Conservation (phyloP, 2,113 vertebrate species). For the Ailurus styani region DNA sequence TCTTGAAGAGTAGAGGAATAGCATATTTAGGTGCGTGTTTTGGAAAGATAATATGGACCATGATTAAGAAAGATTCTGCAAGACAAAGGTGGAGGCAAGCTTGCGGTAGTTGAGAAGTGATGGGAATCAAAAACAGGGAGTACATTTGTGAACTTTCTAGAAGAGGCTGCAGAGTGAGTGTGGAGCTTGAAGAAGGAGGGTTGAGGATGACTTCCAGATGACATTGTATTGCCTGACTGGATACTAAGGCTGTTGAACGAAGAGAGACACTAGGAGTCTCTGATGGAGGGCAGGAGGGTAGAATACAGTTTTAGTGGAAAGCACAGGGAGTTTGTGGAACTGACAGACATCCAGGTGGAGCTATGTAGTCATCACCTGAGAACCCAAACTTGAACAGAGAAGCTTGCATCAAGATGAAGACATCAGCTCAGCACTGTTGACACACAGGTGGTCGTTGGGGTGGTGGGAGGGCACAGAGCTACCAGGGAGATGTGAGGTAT, state of each 20-base stretch:
- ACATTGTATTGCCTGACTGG: rapidly evolving
- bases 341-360: too few relatives aligned
- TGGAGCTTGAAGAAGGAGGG: not conserved
- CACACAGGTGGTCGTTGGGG: not conserved
- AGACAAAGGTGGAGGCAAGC: not conserved
- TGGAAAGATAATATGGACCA: not conserved
- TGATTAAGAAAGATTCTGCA: not conserved
- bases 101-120: not conserved
- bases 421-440: not conserved
- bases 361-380: not conserved
- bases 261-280: rapidly evolving
- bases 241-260: rapidly evolving
- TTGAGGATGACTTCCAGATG: rapidly evolving
- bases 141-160: not conserved
- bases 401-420: not conserved
- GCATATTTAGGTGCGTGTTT: not conserved
- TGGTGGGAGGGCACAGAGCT: not conserved
- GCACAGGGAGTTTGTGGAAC: not conserved
- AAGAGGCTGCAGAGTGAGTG: not conserved
- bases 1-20: not conserved
- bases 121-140: not conserved
- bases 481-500: too few relatives aligned
- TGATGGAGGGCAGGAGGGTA: rapidly evolving
- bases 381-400: not conserved
- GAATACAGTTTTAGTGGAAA: not conserved